phyloP scores from a whole-genome alignment of 1,140 invertebrate species.

The Drosophila sp. region DNA sequence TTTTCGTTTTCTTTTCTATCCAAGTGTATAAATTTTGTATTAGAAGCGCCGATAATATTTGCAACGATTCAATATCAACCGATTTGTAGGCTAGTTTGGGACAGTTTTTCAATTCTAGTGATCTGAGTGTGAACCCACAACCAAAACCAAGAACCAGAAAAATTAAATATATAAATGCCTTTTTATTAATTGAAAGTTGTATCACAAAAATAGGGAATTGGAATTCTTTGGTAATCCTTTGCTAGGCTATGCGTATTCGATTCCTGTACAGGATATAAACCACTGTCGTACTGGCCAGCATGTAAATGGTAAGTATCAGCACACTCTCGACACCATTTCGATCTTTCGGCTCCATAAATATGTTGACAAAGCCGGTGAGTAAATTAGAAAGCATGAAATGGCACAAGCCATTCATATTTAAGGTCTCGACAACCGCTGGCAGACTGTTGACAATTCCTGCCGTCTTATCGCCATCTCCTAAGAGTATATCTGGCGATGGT shows the following conservation, averaged over 20 bases:
- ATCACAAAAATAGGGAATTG: slow-evolving; percentile 19
- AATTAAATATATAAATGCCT: not conserved
- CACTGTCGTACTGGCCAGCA: slow-evolving; percentile 35
- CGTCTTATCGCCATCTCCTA: slow-evolving; percentile 5
- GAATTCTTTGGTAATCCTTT: not conserved
- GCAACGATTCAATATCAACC: no score
- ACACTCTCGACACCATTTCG: slow-evolving; percentile 35
- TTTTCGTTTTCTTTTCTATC: not conserved
- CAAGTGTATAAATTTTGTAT: not conserved
- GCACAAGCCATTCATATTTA: slow-evolving; percentile 60
- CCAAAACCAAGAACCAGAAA: not conserved
- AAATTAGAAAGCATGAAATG: slow-evolving; percentile 67
- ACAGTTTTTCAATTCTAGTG: no score
- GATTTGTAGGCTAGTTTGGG: no score
- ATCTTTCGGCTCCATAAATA: slow-evolving; percentile 40
- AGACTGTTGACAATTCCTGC: not conserved
- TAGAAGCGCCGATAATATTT: not conserved
- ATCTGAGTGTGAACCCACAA: no score
- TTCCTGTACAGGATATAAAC: slow-evolving; percentile 53
- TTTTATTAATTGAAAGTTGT: not conserved
- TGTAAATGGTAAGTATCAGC: slow-evolving; percentile 54
- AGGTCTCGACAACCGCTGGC: slow-evolving; percentile 50
- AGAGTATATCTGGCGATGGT: not conserved
- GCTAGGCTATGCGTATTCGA: slow-evolving; percentile 61
- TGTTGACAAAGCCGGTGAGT: slow-evolving; percentile 65